Base-by-base conservation (phyloP, 2,888 invertebrate genomes). In the Melinaea marsaeus region DNA sequence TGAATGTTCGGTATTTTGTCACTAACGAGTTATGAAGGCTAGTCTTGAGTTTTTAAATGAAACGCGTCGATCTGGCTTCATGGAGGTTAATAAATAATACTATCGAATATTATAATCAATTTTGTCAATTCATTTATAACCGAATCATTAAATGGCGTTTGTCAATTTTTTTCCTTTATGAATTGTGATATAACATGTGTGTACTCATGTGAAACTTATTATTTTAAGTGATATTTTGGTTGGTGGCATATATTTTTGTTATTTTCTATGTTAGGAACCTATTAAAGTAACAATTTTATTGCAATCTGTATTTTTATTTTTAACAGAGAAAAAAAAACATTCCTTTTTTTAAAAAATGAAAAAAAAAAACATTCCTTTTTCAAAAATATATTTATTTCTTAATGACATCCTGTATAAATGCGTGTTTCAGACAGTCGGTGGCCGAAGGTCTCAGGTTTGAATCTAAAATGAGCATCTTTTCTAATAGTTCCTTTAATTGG, bases 401-500 rank as follows among this genome's bases (percentile, higher is more conserved):
- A 55, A 85, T 68, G 63, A 77, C 76, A 66, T 84, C 85, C 73
- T 80, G 81, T 80, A 99, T 97, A 88, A 99, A 99, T 22, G 96
- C 95, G 92, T 99, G 98, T 66, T 95, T 95, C 67, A 99, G 91
- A 56, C 98, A 97, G 79, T 98, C 97, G 79, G 95, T 96, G 71
- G 97, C 93, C 56, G 96, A 94, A 75, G 96, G 92, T 76, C 99
- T 93, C 88, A 98, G 98, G 69, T 94, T 94, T 11, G 97, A 95
- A 90, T 99, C 99, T 71, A 98, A 89, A 86, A 95, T 94, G 74
- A 98, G 92, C 75, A 98, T 96, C 79, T 96, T 96, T 75, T 99
- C 99, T 74, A 99, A 86, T 56, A 99, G 90, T 85, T 99, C 98
- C 86, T 96, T 96, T 35, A 99, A 92, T 81, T 99, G 98, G 42